Conservation (phyloP, 2,113 vertebrate species). For the Arvicanthis niloticus region DNA sequence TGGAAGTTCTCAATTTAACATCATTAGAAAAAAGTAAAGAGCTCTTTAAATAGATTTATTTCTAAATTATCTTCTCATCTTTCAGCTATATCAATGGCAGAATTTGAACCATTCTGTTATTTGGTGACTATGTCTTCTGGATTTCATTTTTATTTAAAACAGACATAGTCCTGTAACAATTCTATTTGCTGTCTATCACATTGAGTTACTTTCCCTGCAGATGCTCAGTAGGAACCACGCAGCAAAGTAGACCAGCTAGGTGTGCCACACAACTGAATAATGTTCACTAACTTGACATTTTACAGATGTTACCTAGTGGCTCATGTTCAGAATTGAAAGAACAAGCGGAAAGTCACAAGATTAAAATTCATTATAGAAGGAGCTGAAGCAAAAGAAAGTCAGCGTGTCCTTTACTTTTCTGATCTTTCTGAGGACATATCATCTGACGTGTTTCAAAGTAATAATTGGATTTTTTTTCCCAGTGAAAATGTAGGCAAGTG, state of each 20-base stretch:
- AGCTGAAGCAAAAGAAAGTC: neutral
- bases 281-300: neutral
- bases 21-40: neutral
- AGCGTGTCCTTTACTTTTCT: neutral
- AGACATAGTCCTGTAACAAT: neutral
- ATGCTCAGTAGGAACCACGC: neutral
- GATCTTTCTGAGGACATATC: neutral
- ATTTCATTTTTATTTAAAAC: conserved; percentile 25
- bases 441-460: neutral
- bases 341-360: neutral
- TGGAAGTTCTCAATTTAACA: neutral
- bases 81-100: neutral
- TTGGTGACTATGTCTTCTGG: conserved; percentile 21
- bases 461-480: neutral
- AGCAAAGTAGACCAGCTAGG: neutral
- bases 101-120: conserved; percentile 17
- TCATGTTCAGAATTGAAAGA: conserved; percentile 5
- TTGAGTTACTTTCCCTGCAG: conserved; percentile 7
- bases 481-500: neutral
- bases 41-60: conserved; percentile 13
- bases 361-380: neutral
- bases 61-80: neutral
- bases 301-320: neutral
- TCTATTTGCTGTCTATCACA: conserved; percentile 5
- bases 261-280: neutral